Base-by-base conservation (phyloP, 2,113 vertebrate species). In the Sinosuthora webbiana region DNA sequence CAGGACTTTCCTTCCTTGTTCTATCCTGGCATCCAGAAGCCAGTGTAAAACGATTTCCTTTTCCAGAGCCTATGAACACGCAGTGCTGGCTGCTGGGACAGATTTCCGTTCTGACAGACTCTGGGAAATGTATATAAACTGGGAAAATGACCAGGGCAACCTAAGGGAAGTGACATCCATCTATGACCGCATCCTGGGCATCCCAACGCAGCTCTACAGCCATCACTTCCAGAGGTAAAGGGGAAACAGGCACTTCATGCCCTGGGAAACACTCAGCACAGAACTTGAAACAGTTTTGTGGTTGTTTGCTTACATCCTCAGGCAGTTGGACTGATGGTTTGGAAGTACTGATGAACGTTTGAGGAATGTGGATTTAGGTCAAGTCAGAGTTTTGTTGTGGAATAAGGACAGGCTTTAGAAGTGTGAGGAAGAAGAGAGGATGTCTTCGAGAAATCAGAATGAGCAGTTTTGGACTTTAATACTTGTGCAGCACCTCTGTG, bases 71-170 rank as follows among this genome's bases (percentile, higher is more conserved):
- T 99, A 99, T 77, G 99, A 99, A 64, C 99, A 99, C 5, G 99
- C 99, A 19, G 99, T 99, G 56, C 97, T 99, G 83, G 99, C 99
- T 71, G 99, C 99, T 64, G 99, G 99, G 83, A 99, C 99, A 90
- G 99, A 99, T 96, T 99, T 99, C 95, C 99, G 99, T 91, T 99
- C 99, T 13, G 99, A 99, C 96, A 99, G 99, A 79, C 98, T 99
- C 11, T 99, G 99, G 99, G 99, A 99, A 96, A 98, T 99, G 94
- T 99, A 98, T 90, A 98, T 99, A 96, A 99, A 95, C 95, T 99
- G 99, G 99, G 99, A 99, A 95, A 99, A 98, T 2, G 99, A 99
- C 55, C 98, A 98, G 81, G 98, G 98, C 49, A 99, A 99, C 89
- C 96, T 99, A 44, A 98, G 98, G 93, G 99, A 99, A 33, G 99